phyloP scores from a whole-genome alignment of 2,888 invertebrate genomes.

The Sarcophaga caerulescens region DNA sequence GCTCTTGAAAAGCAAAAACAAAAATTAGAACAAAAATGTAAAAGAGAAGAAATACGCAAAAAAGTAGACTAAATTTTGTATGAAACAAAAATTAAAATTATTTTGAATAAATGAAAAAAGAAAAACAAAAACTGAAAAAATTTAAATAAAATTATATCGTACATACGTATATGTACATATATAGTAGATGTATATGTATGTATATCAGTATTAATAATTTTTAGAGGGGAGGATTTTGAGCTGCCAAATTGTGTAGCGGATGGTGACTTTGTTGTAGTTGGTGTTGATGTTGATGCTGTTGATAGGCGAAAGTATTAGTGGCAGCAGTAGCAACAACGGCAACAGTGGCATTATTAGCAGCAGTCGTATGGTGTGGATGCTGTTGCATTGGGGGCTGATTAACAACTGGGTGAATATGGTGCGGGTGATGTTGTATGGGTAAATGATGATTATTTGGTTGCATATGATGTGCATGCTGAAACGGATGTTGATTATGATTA shows the following conservation, averaged over 20 bases:
- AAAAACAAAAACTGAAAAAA: not conserved
- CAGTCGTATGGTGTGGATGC: constrained; percentile 5
- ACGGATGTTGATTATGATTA: constrained; percentile 53
- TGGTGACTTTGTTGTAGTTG: constrained; percentile 52
- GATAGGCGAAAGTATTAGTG: constrained; percentile 47
- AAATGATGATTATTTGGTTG: constrained; percentile 65
- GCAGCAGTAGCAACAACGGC: not conserved
- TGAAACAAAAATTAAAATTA: constrained; percentile 58
- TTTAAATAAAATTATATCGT: no score
- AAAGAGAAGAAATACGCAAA: constrained; percentile 33
- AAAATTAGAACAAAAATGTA: constrained; percentile 51
- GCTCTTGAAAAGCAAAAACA: constrained; percentile 12
- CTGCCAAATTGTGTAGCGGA: constrained; percentile 63
- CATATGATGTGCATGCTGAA: constrained; percentile 60
- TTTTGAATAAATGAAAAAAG: constrained; percentile 26
- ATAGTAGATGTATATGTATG: no score
- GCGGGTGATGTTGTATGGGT: constrained; percentile 56
- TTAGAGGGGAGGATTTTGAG: constrained; percentile 66
- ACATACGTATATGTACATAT: no score
- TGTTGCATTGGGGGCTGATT: constrained; percentile 52
- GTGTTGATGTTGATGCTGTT: constrained; percentile 42
- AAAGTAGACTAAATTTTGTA: constrained; percentile 30
- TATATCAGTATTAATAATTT: not conserved
- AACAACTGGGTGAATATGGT: constrained; percentile 44
- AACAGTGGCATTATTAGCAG: not conserved